Conservation (phyloP, 2,888 invertebrate species). For the Ischnus inquisitorius region DNA sequence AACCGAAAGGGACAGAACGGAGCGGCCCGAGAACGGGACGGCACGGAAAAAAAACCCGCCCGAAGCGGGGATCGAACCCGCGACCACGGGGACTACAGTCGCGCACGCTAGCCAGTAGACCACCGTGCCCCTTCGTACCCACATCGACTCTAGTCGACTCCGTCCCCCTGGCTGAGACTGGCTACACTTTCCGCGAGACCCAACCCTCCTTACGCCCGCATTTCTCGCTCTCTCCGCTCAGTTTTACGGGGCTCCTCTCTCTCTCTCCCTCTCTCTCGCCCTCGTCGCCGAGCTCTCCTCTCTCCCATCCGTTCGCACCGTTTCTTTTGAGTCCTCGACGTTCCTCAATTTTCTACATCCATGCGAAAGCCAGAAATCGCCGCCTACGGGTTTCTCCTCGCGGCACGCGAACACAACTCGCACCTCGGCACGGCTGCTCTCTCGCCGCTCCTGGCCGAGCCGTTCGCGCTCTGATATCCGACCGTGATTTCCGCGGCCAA, state of each 20-base stretch:
- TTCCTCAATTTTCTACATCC: slow-evolving; percentile 25
- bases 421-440: slow-evolving; percentile 20
- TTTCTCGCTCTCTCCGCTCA: slow-evolving; percentile 75
- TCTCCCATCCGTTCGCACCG: slow-evolving; percentile 31
- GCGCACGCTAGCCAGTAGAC: too few species aligned
- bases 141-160: slow-evolving; percentile 11
- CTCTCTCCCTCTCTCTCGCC: slow-evolving; percentile 23
- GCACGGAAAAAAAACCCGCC: too few species aligned
- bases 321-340: slow-evolving; percentile 20
- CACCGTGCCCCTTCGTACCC: too few species aligned
- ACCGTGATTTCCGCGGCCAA: slow-evolving; percentile 71
- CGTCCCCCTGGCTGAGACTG: slow-evolving; percentile 31
- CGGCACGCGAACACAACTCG: slow-evolving; percentile 38
- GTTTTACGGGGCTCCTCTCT: slow-evolving; percentile 65
- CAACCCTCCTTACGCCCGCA: slow-evolving; percentile 82
- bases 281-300: slow-evolving; percentile 24
- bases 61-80: too few species aligned
- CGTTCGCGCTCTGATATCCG: slow-evolving; percentile 61
- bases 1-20: too few species aligned
- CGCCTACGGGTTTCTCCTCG: slow-evolving; percentile 39
- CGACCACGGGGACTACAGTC: too few species aligned
- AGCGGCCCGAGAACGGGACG: too few species aligned
- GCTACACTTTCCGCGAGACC: slow-evolving; percentile 73
- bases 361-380: slow-evolving; percentile 41
- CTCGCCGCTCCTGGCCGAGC: slow-evolving; percentile 49